phyloP scores from a whole-genome alignment of 2,888 invertebrate species.

The Phalera bucephala region DNA sequence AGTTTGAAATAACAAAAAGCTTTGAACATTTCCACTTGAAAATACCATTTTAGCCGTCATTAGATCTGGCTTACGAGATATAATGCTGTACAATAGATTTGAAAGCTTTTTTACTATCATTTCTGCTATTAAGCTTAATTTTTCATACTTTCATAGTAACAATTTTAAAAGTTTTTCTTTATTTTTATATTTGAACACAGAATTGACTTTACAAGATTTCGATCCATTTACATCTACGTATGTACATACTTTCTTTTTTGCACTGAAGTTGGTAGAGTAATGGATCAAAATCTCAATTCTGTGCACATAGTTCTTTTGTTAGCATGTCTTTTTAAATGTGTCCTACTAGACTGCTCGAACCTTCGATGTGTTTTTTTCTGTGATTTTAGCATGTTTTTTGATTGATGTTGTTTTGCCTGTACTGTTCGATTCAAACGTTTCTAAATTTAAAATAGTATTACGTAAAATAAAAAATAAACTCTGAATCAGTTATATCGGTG shows the following conservation, averaged over 20 bases:
- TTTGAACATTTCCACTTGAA: slow-evolving; percentile 61
- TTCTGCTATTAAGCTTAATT: slow-evolving; percentile 69
- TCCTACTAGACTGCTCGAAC: slow-evolving; percentile 69
- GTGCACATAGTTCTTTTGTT: slow-evolving; percentile 42
- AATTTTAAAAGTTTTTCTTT: slow-evolving; percentile 45
- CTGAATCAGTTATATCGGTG: no score
- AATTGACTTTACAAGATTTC: slow-evolving; percentile 25
- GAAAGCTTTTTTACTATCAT: slow-evolving; percentile 69
- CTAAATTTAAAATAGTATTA: background rate
- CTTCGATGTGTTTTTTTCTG: slow-evolving; percentile 61
- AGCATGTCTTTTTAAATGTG: slow-evolving; percentile 74
- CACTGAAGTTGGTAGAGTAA: slow-evolving; percentile 6
- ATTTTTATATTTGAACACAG: slow-evolving; percentile 28
- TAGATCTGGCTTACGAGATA: slow-evolving; percentile 64
- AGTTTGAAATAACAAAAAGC: slow-evolving; percentile 74
- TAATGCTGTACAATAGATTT: slow-evolving; percentile 75
- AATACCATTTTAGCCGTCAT: slow-evolving; percentile 61
- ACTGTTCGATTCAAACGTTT: slow-evolving; percentile 44
- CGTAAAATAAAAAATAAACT: no score
- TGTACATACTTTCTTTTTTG: no score
- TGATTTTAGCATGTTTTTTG: slow-evolving; percentile 70
- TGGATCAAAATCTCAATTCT: slow-evolving; percentile 26
- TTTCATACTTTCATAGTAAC: slow-evolving; percentile 69
- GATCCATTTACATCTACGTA: background rate
- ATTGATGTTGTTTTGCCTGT: slow-evolving; percentile 67